Evolutionary conservation across 2,888 invertebrate genomes (phyloP).

Genomic region (Pomacea canaliculata): DNA sequence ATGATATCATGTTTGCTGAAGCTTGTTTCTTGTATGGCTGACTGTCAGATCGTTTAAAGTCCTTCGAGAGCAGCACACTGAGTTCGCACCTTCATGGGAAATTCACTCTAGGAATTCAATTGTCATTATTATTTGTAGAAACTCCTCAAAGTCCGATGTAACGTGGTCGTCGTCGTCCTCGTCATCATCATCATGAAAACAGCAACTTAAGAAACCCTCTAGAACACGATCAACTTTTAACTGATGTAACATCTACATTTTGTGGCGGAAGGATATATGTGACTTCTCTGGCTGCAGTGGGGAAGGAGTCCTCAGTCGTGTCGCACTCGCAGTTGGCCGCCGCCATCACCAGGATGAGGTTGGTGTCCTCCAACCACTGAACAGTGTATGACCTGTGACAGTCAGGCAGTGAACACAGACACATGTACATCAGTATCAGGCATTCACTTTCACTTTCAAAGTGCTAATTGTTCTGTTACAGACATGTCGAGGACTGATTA

Average conservation of each 20-base stretch:
- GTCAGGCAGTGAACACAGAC: slow-evolving; percentile 16
- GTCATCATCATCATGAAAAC: too few relatives aligned
- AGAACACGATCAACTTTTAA: too few relatives aligned
- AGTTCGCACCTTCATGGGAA: too few relatives aligned
- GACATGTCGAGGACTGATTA: neutral
- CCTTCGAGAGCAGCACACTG: neutral
- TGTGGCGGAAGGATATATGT: slow-evolving; percentile 29
- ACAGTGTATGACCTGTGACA: slow-evolving; percentile 39
- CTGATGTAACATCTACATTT: neutral
- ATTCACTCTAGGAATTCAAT: too few relatives aligned
- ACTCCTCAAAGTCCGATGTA: too few relatives aligned
- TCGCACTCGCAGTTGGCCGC: slow-evolving; percentile 37
- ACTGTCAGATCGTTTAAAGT: too few relatives aligned
- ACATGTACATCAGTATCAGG: slow-evolving; percentile 2
- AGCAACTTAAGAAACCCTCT: too few relatives aligned
- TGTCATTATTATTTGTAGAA: too few relatives aligned
- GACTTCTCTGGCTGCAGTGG: slow-evolving; percentile 19
- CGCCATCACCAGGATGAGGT: slow-evolving; percentile 38
- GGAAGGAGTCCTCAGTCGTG: slow-evolving; percentile 17
- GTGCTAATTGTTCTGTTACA: neutral
- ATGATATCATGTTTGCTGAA: too few relatives aligned
- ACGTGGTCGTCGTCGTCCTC: too few relatives aligned
- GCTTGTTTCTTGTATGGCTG: too few relatives aligned
- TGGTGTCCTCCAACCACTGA: slow-evolving; percentile 37
- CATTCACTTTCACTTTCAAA: neutral